Evolutionary conservation across 92 coral and sea anemone genomes (phyloP).

Genomic region (Parazoanthus darwini): DNA sequence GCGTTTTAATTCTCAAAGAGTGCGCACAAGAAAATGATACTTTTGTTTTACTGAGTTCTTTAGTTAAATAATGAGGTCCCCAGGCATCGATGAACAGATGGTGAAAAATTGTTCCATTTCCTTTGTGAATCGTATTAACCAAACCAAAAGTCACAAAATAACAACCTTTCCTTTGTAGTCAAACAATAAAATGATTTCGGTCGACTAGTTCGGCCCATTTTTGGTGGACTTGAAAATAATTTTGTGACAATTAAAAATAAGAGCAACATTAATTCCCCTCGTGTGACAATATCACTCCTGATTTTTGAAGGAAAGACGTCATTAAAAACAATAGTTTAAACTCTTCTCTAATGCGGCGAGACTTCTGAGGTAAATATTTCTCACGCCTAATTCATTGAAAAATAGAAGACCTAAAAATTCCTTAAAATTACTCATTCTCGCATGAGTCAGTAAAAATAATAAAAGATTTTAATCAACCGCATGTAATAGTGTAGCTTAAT

Average conservation of each 20-base stretch:
- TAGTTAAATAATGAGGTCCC: not conserved
- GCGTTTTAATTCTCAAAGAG: not conserved
- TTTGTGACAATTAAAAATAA: not conserved
- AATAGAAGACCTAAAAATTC: not conserved
- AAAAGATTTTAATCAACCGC: not conserved
- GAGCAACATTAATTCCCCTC: not conserved
- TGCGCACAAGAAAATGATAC: conserved; percentile 9
- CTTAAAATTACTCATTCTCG: not conserved
- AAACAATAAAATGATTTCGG: conserved; percentile 1
- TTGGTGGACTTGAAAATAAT: conserved; percentile 5
- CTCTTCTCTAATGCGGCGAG: conserved; percentile 3
- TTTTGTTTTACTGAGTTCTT: not conserved
- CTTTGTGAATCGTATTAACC: not conserved
- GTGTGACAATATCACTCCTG: conserved; percentile 5
- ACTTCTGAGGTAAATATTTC: not conserved
- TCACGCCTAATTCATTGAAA: conserved; percentile 12
- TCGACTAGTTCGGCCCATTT: conserved; percentile 9
- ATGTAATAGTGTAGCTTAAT: not conserved
- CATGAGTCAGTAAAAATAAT: no score
- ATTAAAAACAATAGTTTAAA: not conserved
- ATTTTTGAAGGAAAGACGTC: conserved; percentile 2
- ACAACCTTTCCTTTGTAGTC: not conserved
- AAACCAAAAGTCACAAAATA: not conserved
- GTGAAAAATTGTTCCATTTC: not conserved
- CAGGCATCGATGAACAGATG: not conserved